These are phyloP conservation scores for Dromaius novaehollandiae DNA, from an alignment of 2,113 vertebrate species.

Conservation along the genomic window DNA sequence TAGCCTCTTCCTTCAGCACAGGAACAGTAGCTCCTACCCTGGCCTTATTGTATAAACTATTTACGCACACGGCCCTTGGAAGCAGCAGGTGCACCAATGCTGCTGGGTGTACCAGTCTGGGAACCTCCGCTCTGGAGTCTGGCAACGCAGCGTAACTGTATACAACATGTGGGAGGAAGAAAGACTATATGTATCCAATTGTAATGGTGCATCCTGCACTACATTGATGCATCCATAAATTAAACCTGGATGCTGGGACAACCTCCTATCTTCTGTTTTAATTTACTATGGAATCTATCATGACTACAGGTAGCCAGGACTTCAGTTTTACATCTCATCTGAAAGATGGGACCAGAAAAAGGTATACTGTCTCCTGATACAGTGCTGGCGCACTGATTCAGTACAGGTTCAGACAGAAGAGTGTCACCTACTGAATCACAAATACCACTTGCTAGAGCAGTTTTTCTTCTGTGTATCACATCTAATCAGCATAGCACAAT, in stretches of 20 bases:
- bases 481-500: conserved; percentile 59
- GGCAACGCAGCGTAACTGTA: neutral
- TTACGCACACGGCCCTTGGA: fast-evolving
- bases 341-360: neutral
- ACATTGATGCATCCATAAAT: neutral
- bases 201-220: fast-evolving
- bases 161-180: neutral
- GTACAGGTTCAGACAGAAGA: neutral
- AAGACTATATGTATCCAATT: neutral
- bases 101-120: fast-evolving
- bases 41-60: fast-evolving
- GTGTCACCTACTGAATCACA: conserved; percentile 52
- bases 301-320: neutral
- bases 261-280: neutral
- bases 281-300: neutral
- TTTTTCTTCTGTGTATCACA: conserved; percentile 55
- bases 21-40: neutral
- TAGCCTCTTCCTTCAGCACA: neutral
- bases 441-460: conserved; percentile 49
- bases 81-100: fast-evolving
- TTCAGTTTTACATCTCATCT: neutral
- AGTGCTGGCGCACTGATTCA: neutral
- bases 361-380: neutral
- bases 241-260: neutral
- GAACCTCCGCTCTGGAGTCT: neutral